Evolutionary conservation across 2,888 invertebrate genomes (phyloP).

Genomic region (Lasioglossum figueresi): DNA sequence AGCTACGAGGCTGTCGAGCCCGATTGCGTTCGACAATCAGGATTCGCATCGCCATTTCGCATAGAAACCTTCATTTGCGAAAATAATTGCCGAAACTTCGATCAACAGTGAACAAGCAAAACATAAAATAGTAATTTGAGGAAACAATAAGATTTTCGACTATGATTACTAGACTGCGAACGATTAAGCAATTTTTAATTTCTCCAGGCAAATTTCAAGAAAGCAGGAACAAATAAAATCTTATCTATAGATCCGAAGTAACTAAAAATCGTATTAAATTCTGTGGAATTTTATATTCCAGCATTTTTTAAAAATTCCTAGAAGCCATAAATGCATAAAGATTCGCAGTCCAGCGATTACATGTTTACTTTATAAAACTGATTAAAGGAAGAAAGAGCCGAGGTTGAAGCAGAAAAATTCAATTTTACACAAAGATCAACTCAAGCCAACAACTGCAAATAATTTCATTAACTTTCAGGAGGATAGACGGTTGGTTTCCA

Average conservation of each 20-base stretch:
- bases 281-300: too few relatives aligned
- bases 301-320: too few relatives aligned
- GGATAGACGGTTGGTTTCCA: background rate
- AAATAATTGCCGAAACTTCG: background rate
- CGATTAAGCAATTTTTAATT: too few relatives aligned
- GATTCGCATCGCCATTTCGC: background rate
- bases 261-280: too few relatives aligned
- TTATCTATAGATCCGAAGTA: too few relatives aligned
- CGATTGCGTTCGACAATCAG: background rate
- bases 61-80: background rate
- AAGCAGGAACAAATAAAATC: too few relatives aligned
- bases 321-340: too few relatives aligned
- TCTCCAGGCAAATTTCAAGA: too few relatives aligned
- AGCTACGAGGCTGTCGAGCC: background rate
- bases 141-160: background rate
- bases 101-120: background rate
- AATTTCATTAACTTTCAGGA: background rate
- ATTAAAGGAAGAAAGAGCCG: background rate
- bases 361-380: background rate
- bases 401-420: background rate
- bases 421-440: background rate
- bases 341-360: too few relatives aligned
- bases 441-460: background rate
- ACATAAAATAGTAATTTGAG: background rate
- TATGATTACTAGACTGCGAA: too few relatives aligned